phyloP scores from a whole-genome alignment of 2,888 invertebrate species.

The Agonum fuliginosum region DNA sequence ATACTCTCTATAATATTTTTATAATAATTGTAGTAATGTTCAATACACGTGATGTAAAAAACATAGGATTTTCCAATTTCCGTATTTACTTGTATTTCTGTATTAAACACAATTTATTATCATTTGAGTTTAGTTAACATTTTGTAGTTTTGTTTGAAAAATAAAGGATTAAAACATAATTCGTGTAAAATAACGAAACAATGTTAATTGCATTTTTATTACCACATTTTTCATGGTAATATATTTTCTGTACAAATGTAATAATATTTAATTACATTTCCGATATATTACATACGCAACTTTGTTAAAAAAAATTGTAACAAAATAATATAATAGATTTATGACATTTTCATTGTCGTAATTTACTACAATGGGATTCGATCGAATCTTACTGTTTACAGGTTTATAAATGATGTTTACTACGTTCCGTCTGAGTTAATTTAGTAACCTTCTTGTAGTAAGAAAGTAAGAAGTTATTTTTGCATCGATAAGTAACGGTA shows the following conservation, averaged over 20 bases:
- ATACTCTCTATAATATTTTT: conserved; percentile 9
- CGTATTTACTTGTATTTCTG: too few species aligned
- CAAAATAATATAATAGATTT: background rate
- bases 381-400: background rate
- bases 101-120: too few species aligned
- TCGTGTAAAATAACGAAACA: conserved; percentile 9
- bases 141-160: too few species aligned
- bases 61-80: conserved; percentile 37
- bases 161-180: too few species aligned
- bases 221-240: background rate
- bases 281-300: background rate
- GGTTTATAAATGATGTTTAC: conserved; percentile 18
- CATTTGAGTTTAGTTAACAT: too few species aligned
- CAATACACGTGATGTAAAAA: conserved; percentile 4
- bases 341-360: conserved; percentile 18
- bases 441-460: conserved; percentile 18
- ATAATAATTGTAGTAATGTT: conserved; percentile 2
- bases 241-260: background rate
- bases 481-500: conserved; percentile 12
- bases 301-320: background rate
- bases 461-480: conserved; percentile 9
- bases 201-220: background rate
- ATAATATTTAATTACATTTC: conserved; percentile 26
- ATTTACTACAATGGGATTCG: conserved; percentile 11
- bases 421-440: conserved; percentile 27